Base-by-base conservation (phyloP, 2,113 vertebrate species). In the Eptesicus fuscus region DNA sequence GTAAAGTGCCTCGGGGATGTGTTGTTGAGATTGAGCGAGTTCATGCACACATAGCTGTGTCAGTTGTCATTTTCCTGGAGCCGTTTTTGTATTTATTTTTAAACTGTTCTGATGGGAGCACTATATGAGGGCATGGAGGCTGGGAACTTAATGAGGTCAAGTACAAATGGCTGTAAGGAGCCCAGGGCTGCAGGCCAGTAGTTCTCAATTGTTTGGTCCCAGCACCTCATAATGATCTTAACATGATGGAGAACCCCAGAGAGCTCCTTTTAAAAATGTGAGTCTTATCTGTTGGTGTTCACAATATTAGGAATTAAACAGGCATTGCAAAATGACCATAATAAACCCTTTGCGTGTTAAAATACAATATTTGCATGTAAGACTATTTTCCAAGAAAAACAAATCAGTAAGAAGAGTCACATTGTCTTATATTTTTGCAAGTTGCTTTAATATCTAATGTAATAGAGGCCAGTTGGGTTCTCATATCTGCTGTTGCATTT, bases 1-100 rank as follows among this genome's bases (percentile, higher is more conserved):
- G 1, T 16, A 1, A 32, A 10, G 63, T 14, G 1, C 40, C 17
- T 22, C 1, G 0, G 59, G 40, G 23, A 16, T 23, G 32, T 25
- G 9, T 71, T 53, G 40, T 74, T n/a, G 25, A 42, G 63, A 61
- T 63, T 51, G 28, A 78, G 17, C 30, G 80, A 80, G 20, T 40
- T 35, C 2, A 14, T 11, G 5, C 3, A 13, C 25, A 3, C 20
- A 35, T 3, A 4, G 17, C 63, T 35, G 0, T 35, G 32, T 76
- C 74, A 22, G 0, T 37, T 17, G 17, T 49, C 93, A 13, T 42
- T 70, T 86, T 77, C 37, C 37, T 56, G 17, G 32, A 83, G 44
- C 22, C 18, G 28, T 22, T 49, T 42, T 3, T 56, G 16, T 40
- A 1, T 59, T 74, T 78, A 9, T 30, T 53, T 53, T 7, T 44